Conservation (phyloP, 2,888 invertebrate genomes). For the Panopea generosa region DNA sequence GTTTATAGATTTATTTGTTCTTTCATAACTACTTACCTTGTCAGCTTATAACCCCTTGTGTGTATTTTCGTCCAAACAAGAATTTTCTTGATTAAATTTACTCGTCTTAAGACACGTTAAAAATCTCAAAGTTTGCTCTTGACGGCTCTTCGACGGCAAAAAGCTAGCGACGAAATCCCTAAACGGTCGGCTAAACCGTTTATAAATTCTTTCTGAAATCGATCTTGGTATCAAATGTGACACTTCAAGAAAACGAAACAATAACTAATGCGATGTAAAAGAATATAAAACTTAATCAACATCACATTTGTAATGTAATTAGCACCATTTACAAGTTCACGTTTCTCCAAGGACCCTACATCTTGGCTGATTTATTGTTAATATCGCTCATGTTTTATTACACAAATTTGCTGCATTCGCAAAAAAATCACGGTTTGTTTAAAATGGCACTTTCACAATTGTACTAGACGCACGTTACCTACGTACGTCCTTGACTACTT, state of each 20-base stretch:
- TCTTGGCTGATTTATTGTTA: conserved; percentile 38
- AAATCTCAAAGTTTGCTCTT: conserved; percentile 29
- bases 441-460: no score
- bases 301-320: conserved; percentile 44
- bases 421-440: no score
- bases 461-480: no score
- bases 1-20: conserved; percentile 19
- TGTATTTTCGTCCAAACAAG: conserved; percentile 26
- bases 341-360: conserved; percentile 14
- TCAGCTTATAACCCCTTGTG: conserved; percentile 13
- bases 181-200: conserved; percentile 49
- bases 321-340: conserved; percentile 37
- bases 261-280: conserved; percentile 51
- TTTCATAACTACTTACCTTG: conserved; percentile 10
- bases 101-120: conserved; percentile 24
- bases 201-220: conserved; percentile 50
- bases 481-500: no score
- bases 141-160: conserved; percentile 38
- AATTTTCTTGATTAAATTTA: conserved; percentile 25
- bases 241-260: conserved; percentile 50
- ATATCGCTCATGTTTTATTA: conserved; percentile 30
- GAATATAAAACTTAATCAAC: conserved; percentile 54
- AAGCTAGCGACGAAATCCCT: conserved; percentile 39
- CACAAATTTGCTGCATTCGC: no score
- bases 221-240: conserved; percentile 41